These are phyloP conservation scores for Geotrypetes seraphini DNA, from an alignment of 2,797 vertebrate species.

Conservation along the genomic window DNA sequence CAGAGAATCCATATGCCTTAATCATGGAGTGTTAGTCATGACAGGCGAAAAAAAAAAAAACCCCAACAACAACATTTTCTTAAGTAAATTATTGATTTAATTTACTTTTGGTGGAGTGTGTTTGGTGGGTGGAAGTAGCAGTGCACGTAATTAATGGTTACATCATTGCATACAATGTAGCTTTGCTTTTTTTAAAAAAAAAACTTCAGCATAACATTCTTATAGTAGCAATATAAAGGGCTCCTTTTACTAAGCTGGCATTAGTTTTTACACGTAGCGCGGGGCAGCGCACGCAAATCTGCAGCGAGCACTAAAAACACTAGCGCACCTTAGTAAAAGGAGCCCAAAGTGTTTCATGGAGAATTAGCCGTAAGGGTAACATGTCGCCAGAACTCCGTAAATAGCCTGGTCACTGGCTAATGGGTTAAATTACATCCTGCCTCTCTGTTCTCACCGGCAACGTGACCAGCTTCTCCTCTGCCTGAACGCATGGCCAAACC, in stretches of 20 bases:
- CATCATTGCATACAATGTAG: conserved; percentile 40
- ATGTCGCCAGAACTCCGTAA: conserved; percentile 66
- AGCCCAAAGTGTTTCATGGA: conserved; percentile 47
- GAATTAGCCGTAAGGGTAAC: conserved; percentile 60
- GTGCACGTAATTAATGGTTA: conserved; percentile 54
- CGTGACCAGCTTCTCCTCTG: conserved; percentile 41
- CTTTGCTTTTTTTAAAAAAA: conserved; percentile 57
- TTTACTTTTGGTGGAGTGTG: conserved; percentile 21
- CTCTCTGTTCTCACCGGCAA: conserved; percentile 39
- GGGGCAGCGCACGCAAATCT: no score
- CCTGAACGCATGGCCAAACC: not conserved
- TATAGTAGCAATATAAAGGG: no score
- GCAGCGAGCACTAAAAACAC: no score
- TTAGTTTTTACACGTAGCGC: no score
- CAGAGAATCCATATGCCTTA: no score
- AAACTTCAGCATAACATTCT: conserved; percentile 45
- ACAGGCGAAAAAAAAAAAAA: no score
- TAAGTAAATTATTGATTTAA: conserved; percentile 38
- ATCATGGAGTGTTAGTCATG: no score
- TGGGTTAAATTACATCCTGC: conserved; percentile 44
- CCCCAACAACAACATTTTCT: conserved; percentile 48
- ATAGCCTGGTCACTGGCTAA: conserved; percentile 56
- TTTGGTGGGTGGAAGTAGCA: conserved; percentile 8
- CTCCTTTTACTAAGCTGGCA: no score
- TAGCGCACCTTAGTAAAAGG: no score